Base-by-base conservation (phyloP, 2,113 vertebrate genomes). In the Mugil cephalus region DNA sequence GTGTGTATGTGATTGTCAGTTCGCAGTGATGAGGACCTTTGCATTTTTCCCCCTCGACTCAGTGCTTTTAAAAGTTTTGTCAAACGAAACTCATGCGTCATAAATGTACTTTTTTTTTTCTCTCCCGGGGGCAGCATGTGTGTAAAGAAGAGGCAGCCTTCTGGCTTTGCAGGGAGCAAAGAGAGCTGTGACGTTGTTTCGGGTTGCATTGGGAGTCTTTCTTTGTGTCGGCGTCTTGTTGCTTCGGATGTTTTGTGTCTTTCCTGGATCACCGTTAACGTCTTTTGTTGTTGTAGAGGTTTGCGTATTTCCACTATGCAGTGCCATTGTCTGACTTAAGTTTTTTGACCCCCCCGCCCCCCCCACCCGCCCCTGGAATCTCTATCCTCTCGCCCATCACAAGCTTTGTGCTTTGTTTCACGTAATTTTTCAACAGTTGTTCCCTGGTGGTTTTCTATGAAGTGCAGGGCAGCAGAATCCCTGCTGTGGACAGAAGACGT, bases 61-160 rank as follows among this genome's bases (percentile, higher is more conserved):
- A 14, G 47, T 70, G 66, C 82, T 69, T 65, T 45, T 50, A 17
- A 89, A 92, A 92, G 74, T 91, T 92, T 89, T 84, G 61, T 85
- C 35, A 43, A 79, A 80, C 82, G 81, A 86, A 88, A 82, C 69
- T 87, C 59, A 48, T 76, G 82, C 64, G 62, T 86, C 87, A 85
- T 77, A 55, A 67, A 77, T 80, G 46, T 47, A 74, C 62, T 83
- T 86, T 83, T 81, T 53, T 81, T 36, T 48, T 58, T 1, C 43
- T 12, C 43, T 9, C n/a, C 24, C 4, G 59, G 71, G 62, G 80
- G 80, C 59, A 71, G 82, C 59, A 71, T 79, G 78, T 69, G 55
- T 61, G 69, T 24, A 46, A 56, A 75, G 68, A 66, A 54, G 69
- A 74, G 65, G 78, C 58, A 67, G 80, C 78, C 67, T 80, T 71